phyloP scores from a whole-genome alignment of 2,888 invertebrate species.

The Adineta ricciae region DNA sequence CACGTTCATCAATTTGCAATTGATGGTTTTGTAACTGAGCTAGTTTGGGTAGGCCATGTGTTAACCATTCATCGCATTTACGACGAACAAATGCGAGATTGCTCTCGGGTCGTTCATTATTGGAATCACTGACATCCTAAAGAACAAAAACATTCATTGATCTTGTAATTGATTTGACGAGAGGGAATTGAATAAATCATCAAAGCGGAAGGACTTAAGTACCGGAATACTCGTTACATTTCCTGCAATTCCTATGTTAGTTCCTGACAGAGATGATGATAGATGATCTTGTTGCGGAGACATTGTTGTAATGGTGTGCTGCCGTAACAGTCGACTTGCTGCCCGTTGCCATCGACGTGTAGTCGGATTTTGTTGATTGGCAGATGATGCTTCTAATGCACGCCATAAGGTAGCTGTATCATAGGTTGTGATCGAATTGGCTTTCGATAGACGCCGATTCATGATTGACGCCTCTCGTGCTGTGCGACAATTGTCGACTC shows the following conservation, averaged over 20 bases:
- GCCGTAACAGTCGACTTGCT: background rate
- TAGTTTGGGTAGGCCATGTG: background rate
- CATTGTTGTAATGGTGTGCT: background rate
- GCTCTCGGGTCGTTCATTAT: constrained; percentile 10
- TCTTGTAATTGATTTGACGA: too few relatives aligned
- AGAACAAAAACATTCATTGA: too few relatives aligned
- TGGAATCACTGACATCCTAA: background rate
- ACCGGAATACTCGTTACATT: background rate
- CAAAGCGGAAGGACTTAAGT: too few relatives aligned
- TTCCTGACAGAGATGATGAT: background rate
- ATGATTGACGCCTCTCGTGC: background rate
- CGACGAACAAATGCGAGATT: constrained; percentile 7
- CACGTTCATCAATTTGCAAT: background rate
- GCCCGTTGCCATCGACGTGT: constrained; percentile 22
- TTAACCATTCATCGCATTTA: constrained; percentile 8
- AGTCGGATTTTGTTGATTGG: background rate
- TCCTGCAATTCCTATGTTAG: background rate
- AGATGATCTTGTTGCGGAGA: background rate
- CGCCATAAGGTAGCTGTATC: background rate
- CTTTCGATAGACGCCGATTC: background rate
- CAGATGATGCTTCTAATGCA: background rate
- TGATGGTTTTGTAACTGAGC: constrained; percentile 8
- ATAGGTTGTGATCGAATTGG: background rate
- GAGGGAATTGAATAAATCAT: too few relatives aligned
- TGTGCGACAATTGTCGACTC: background rate